phyloP scores from a whole-genome alignment of 2,888 invertebrate genomes.

The Zootermopsis nevadensis region DNA sequence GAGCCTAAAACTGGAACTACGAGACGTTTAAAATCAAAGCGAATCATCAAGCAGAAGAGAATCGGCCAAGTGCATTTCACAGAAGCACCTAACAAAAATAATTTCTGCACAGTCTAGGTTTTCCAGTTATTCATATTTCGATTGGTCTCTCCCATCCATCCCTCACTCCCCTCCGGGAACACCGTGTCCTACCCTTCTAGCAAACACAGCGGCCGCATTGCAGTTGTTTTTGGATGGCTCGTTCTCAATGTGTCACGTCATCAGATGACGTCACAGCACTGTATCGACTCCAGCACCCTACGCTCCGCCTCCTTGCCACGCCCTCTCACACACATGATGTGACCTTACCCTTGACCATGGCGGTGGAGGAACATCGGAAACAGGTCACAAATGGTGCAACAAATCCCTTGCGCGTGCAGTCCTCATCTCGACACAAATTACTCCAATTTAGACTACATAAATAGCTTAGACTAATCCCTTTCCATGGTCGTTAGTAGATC shows the following conservation, averaged over 20 bases:
- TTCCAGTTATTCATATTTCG: background rate
- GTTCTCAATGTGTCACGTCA: slow-evolving; percentile 19
- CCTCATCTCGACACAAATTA: too few relatives aligned
- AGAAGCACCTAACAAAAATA: too few relatives aligned
- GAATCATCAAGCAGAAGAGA: too few relatives aligned
- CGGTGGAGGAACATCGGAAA: background rate
- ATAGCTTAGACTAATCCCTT: too few relatives aligned
- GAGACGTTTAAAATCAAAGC: too few relatives aligned
- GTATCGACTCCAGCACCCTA: slow-evolving; percentile 22
- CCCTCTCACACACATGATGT: slow-evolving; percentile 25
- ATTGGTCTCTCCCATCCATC: too few relatives aligned
- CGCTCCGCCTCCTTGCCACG: slow-evolving; percentile 31
- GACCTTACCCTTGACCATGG: slow-evolving; percentile 43
- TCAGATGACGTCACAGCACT: slow-evolving; percentile 15
- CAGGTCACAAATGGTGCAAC: slow-evolving; percentile 23
- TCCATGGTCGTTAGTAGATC: too few relatives aligned
- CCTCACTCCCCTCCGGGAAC: slow-evolving; percentile 11
- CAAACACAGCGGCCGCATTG: slow-evolving; percentile 19
- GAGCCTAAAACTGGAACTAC: too few relatives aligned
- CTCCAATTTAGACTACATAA: too few relatives aligned
- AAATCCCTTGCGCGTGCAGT: background rate
- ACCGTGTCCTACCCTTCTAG: background rate
- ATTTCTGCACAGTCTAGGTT: background rate
- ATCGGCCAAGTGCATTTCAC: too few relatives aligned
- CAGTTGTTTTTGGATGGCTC: slow-evolving; percentile 30